Percentiles rank a stretch among this genome's conserved stretches.
phyloP scores from a whole-genome alignment of 2,113 vertebrate genomes.

The Alligator sinensis region DNA sequence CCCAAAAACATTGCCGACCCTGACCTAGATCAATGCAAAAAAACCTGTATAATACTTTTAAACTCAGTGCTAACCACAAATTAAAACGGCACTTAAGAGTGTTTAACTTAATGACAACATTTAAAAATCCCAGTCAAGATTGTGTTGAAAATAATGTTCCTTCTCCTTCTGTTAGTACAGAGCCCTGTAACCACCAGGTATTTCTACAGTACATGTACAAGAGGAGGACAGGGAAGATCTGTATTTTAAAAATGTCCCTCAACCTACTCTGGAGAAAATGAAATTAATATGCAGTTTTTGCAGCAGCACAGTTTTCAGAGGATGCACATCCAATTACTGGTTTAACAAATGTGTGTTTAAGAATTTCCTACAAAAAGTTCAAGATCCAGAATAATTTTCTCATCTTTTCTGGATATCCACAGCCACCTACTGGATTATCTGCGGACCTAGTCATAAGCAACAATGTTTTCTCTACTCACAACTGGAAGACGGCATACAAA shows the following conservation, averaged over 20 bases:
- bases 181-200: not conserved
- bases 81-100: not conserved
- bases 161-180: not conserved
- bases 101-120: not conserved
- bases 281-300: not conserved
- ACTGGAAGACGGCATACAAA: not conserved
- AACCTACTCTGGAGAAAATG: not conserved
- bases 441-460: slow-evolving; percentile 21
- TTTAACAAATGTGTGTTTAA: not conserved
- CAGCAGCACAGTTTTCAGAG: slow-evolving; percentile 36
- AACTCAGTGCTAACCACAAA: not conserved
- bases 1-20: too few species aligned
- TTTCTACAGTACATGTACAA: not conserved
- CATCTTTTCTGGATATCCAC: slow-evolving; percentile 59
- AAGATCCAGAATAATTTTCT: slow-evolving; percentile 8
- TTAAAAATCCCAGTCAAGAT: slow-evolving; percentile 10
- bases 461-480: not conserved
- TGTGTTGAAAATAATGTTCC: not conserved
- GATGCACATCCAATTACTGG: not conserved
- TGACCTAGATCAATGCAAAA: too few species aligned
- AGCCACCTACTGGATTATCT: slow-evolving; percentile 38
- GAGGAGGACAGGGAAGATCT: not conserved
- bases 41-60: not conserved
- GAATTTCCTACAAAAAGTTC: not conserved
- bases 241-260: not conserved